Conservation (phyloP, 2,888 invertebrate genomes). For the Phengaris alcon region DNA sequence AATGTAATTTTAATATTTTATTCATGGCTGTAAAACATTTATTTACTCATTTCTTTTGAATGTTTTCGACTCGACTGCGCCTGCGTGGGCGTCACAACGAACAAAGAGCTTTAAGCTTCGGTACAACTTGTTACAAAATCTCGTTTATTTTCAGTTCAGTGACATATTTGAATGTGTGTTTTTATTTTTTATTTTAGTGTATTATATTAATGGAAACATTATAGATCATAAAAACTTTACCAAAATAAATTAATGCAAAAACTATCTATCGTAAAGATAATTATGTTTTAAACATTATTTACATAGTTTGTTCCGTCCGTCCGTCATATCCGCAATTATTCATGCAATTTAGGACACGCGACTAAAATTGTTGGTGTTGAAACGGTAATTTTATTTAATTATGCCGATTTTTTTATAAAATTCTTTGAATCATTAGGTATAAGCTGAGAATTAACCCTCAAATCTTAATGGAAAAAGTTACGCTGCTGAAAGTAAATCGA, state of each 20-base stretch:
- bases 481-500: background rate
- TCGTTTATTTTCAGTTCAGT: background rate
- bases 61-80: background rate
- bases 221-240: background rate
- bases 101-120: constrained; percentile 12
- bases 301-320: background rate
- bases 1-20: background rate
- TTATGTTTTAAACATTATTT: background rate
- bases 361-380: background rate
- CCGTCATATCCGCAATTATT: background rate
- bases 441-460: background rate
- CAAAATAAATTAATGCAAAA: too few species aligned
- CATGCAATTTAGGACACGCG: constrained; percentile 17
- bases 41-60: background rate
- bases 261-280: too few species aligned
- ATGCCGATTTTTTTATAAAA: too few species aligned
- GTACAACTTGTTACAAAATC: background rate
- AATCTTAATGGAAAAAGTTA: background rate
- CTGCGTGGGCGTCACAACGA: background rate
- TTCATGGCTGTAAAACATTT: background rate
- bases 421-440: background rate
- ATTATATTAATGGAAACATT: background rate
- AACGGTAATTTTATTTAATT: background rate
- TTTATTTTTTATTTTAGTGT: too few species aligned
- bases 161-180: background rate